Evolutionary conservation across 2,113 vertebrate species (phyloP), one percentile per base, ranked within the genome.

Genomic region (Triplophysa tibetana): DNA sequence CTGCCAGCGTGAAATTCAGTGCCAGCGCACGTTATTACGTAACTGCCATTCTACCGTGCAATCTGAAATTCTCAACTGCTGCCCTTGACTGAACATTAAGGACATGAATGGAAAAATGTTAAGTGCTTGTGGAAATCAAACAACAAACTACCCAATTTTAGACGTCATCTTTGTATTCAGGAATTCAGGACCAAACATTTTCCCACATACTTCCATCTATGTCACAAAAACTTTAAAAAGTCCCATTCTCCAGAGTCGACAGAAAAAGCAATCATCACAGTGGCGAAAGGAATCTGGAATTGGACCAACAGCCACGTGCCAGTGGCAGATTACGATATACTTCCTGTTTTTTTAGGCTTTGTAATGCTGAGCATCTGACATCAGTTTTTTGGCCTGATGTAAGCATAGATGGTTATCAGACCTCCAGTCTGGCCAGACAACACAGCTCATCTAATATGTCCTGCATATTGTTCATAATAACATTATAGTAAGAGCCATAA

Each of bases 361-460:
- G 33, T 48, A 75, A 26, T 70, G 70, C 63, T 70, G n/a, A 80
- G n/a, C 76, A 83, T 80, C 73, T 75, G 73, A 88, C 83, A 84
- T 83, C 70, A 64, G 81, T 77, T 17, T 52, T 52, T 81, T 80
- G 83, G 75, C 68, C 70, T 66, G 72, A 75, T 61, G 72, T 45
- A 74, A 41, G 26, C 63, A 45, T 81, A 79, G 52, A 81, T 87
- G 84, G 86, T 73, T 87, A 85, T 88, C 24, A 79, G 68, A 67
- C 77, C 82, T 87, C 80, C 82, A 84, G 83, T n/a, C 26, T 33
- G 45, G 63, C 74, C 61, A 62, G 56, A 85, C 83, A 79, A 74
- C 26, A 72, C 75, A 76, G 82, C 81, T 87, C 87, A 89, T 87
- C 88, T 85, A 83, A 84, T 82, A 87, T 66, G 85, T 85, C 70